Evolutionary conservation across 2,113 vertebrate species (phyloP), one percentile per base, ranked within the genome.

Genomic region (Sylvicapra grimmia): DNA sequence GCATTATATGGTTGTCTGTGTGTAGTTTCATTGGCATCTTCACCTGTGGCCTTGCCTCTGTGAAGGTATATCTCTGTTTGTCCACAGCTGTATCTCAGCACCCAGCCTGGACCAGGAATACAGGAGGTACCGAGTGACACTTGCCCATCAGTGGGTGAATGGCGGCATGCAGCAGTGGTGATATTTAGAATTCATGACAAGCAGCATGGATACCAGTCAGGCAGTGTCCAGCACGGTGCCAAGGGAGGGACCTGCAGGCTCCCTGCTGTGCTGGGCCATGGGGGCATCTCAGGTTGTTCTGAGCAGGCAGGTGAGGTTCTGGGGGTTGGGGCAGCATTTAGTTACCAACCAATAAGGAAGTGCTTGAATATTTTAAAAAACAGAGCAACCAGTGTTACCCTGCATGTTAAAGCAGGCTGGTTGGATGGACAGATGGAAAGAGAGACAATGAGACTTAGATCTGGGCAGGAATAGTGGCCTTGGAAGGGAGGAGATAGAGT

Each of bases 1-100:
- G 6, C 29, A 36, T 23, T 72, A 3, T 3, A 3, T 1, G 4
- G 77, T 59, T 12, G 0, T 29, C 15, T 3, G n/a, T 12, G 33
- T 1, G 10, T 3, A 12, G 63, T 21, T 19, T 27, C 44, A 29
- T 21, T 6, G 61, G 68, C n/a, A 47, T 49, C 29, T 63, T 33
- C 36, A 21, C 56, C 4, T 8, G 23, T 16, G 23, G 49, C 12
- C 58, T 25, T 56, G 56, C 53, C 82, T 36, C 31, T 3, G 6
- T 33, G 61, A 29, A 19, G 92, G 21, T 56, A 6, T 18, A 16
- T 44, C 36, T 44, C 36, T 44, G 33, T n/a, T n/a, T n/a, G 36
- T 25, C 72, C 36, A 44, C 36, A 44, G 36, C 72, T 75, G 36
- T 75, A 4, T 75, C 36, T 72, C 61, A 8, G 86, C 1, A 4